Conservation (phyloP, 2,113 vertebrate genomes). For the Poeciliopsis prolifica region DNA sequence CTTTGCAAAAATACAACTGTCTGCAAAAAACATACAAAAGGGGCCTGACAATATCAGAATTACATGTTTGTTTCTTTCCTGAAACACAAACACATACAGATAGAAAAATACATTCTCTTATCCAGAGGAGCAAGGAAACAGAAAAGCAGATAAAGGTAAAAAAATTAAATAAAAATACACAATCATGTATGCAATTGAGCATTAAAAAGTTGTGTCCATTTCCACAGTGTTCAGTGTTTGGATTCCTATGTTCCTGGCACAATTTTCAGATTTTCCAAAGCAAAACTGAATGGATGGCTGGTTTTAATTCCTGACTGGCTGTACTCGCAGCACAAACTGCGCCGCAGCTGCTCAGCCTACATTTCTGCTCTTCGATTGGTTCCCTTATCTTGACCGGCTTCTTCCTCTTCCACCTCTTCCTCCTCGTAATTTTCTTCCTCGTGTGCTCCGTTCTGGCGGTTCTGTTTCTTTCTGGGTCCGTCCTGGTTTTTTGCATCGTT, state of each 20-base stretch:
- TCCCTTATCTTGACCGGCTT: conserved; percentile 71
- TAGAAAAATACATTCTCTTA: conserved; percentile 61
- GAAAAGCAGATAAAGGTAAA: conserved; percentile 25
- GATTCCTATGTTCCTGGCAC: conserved; percentile 33
- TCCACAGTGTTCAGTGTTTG: conserved; percentile 49
- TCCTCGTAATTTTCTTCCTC: conserved; percentile 90
- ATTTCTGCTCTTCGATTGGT: conserved; percentile 89
- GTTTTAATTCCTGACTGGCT: conserved; percentile 34
- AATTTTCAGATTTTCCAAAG: conserved; percentile 25
- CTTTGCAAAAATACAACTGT: conserved; percentile 23
- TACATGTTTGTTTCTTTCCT: conserved; percentile 31
- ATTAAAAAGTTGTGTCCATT: conserved; percentile 36
- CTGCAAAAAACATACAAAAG: conserved; percentile 28
- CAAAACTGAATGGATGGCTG: conserved; percentile 42
- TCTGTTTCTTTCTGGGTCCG: conserved; percentile 74
- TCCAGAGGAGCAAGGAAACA: conserved; percentile 32
- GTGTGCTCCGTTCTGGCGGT: conserved; percentile 61
- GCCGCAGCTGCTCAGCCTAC: conserved; percentile 70
- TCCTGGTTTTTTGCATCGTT: conserved; percentile 65
- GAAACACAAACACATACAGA: conserved; percentile 29
- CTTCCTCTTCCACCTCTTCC: conserved; percentile 86
- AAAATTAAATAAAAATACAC: conserved; percentile 17
- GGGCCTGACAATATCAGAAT: conserved; percentile 25
- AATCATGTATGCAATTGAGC: conserved; percentile 35
- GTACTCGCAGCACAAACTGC: conserved; percentile 20